Evolutionary conservation across 2,797 vertebrate species (phyloP), one percentile per base, ranked within the genome.

Genomic region (Esox masquinongy): DNA sequence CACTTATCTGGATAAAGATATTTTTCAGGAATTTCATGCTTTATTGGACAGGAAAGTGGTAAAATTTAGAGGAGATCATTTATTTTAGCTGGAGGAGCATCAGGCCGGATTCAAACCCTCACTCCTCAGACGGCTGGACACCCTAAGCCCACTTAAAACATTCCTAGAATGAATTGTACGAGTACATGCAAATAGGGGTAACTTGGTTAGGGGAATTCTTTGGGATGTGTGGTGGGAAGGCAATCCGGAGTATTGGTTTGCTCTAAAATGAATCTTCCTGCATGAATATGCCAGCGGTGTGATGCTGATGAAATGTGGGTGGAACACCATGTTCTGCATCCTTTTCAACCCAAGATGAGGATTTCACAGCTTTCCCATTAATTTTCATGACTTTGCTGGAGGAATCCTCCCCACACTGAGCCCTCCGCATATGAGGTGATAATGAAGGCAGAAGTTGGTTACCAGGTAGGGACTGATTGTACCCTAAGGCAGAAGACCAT

Each of bases 271-370:
- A 63, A 63, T 63, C 24, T 24, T 29, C 7, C 9, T 22, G 53
- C n/a, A 24, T 22, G 61, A 63, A 63, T 63, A 63, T 63, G 22
- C 61, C 12, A 14, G 61, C 5, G 61, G 61, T 63, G 26, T 63
- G 61, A n/a, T 26, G 22, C 61, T 63, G 61, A 63, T 63, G 11
- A 63, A 63, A 63, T 63, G 24, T 63, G 61, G 61, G 61, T 63
- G 24, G 22, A 29, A 63, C 12, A 29, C 4, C 29, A 12, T 56
- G 53, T 56, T 22, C 19, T 56, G 19, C 19, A 19, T 56, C 53
- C 53, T 56, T 56, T 29, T 63, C 61, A 63, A 29, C 61, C 61
- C 24, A 22, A 63, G 24, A 63, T 63, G 61, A 63, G 9, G 11
- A 63, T 63, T 63, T 63, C 61, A 63, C 14, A 63, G 61, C 14